phyloP scores from a whole-genome alignment of 2,113 vertebrate genomes.

The Paradoxurus hermaphroditus region DNA sequence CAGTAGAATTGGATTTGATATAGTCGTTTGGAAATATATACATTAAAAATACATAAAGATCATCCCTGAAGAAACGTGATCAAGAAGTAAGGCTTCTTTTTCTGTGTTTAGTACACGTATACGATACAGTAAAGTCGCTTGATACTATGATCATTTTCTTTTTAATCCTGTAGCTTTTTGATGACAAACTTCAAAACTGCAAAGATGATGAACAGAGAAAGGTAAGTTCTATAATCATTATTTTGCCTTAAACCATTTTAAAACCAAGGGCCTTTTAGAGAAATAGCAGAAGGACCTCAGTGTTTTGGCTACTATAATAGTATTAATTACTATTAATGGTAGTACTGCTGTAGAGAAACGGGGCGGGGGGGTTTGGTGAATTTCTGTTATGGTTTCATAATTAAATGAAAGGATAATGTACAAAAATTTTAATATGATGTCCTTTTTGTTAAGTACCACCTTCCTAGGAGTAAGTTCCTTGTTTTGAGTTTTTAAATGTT shows the following conservation, averaged over 20 bases:
- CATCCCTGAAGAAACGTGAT: not conserved
- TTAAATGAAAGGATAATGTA: conserved; percentile 26
- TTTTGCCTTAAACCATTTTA: conserved; percentile 23
- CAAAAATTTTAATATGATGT: not conserved
- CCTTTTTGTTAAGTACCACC: not conserved
- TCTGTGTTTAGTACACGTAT: conserved; percentile 25
- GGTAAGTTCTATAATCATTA: conserved; percentile 86
- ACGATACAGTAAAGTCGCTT: not conserved
- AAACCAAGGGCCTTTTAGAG: not conserved
- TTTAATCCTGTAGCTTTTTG: conserved; percentile 91
- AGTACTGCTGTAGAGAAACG: not conserved
- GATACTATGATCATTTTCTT: conserved; percentile 18
- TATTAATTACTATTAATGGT: not conserved
- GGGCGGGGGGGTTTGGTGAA: not conserved
- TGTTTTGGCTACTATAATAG: conserved; percentile 10
- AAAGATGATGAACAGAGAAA: conserved; percentile 99
- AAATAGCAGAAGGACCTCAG: not conserved
- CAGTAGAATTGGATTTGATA: not conserved
- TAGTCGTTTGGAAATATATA: not conserved
- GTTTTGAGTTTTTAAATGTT: not conserved
- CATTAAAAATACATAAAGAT: conserved; percentile 18
- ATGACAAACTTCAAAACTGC: conserved; percentile 98
- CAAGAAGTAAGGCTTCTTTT: conserved; percentile 29
- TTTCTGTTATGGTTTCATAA: conserved; percentile 28
- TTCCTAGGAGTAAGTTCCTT: conserved; percentile 9